Conservation (phyloP, 2,888 invertebrate genomes). For the Alsophila aescularia region DNA sequence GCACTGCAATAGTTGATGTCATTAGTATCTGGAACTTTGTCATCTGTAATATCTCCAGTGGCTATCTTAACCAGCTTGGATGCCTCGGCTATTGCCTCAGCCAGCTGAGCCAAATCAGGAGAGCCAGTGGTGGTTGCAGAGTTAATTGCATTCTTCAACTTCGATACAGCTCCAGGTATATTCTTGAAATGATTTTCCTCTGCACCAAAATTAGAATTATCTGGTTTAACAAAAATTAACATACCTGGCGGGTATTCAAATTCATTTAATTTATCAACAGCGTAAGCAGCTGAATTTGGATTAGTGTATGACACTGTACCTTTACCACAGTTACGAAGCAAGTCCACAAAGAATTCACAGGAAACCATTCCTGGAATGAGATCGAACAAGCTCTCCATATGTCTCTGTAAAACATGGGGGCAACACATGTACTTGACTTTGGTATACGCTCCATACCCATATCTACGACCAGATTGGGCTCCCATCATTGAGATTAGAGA, state of each 20-base stretch:
- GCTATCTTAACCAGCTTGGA: conserved; percentile 89
- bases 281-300: conserved; percentile 83
- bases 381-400: conserved; percentile 93
- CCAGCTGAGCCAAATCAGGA: conserved; percentile 87
- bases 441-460: conserved; percentile 82
- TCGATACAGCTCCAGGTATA: conserved; percentile 57
- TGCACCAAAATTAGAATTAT: conserved; percentile 62
- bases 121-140: conserved; percentile 50
- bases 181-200: conserved; percentile 49
- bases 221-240: conserved; percentile 90
- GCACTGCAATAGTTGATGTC: conserved; percentile 86
- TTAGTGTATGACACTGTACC: conserved; percentile 68
- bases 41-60: conserved; percentile 59
- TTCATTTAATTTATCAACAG: conserved; percentile 93
- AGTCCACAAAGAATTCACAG: conserved; percentile 77
- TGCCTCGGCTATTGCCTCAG: conserved; percentile 91
- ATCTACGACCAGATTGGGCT: conserved; percentile 35
- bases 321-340: conserved; percentile 73
- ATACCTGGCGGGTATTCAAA: conserved; percentile 97
- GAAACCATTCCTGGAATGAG: conserved; percentile 87
- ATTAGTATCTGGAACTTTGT: conserved; percentile 50
- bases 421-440: conserved; percentile 90
- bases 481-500: conserved; percentile 62
- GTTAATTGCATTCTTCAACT: conserved; percentile 61
- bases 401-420: conserved; percentile 88